Evolutionary conservation across 2,113 vertebrate species (phyloP).

Genomic region (Oncorhynchus keta): DNA sequence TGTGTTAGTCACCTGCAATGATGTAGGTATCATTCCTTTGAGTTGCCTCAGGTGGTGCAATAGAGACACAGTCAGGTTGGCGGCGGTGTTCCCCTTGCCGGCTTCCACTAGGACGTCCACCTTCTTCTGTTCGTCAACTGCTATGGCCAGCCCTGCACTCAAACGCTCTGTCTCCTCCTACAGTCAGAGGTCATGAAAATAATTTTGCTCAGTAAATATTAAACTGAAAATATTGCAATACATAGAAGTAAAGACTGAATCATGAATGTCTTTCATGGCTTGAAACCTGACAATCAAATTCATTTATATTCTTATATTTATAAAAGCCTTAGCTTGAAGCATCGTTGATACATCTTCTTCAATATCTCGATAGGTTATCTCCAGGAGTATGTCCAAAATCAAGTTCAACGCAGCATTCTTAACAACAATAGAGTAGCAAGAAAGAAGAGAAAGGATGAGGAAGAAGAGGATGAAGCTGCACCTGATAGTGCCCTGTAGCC

Average conservation of each 20-base stretch:
- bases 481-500: conserved; percentile 70
- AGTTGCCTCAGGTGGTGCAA: conserved; percentile 69
- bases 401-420: no score
- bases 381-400: no score
- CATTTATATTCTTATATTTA: no score
- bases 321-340: no score
- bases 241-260: background rate
- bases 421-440: no score
- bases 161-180: conserved; percentile 59
- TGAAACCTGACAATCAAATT: no score
- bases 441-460: no score
- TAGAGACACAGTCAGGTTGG: conserved; percentile 56
- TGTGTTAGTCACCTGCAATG: conserved; percentile 64
- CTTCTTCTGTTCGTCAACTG: conserved; percentile 57
- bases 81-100: conserved; percentile 41
- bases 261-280: no score
- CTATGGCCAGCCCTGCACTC: conserved; percentile 50
- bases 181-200: conserved; percentile 11
- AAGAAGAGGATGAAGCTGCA: conserved; percentile 37
- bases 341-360: no score
- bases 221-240: background rate
- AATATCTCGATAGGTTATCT: no score
- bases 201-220: no score
- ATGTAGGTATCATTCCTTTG: conserved; percentile 59
- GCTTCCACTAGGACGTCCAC: conserved; percentile 57